These are phyloP conservation scores for Chymomyza costata DNA, from an alignment of 1,140 invertebrate genomes.

Conservation along the genomic window DNA sequence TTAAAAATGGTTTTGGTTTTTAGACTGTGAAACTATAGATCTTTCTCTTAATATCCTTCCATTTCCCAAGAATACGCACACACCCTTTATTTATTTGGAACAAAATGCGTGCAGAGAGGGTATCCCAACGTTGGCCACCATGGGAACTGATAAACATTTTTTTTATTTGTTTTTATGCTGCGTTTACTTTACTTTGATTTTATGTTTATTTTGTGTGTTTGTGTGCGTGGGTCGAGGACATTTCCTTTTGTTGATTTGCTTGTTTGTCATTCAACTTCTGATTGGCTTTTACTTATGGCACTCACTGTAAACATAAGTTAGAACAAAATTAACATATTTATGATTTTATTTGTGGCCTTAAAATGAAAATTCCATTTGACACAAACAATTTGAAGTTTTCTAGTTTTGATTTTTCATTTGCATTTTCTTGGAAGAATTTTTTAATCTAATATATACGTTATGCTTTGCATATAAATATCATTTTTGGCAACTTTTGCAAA, in stretches of 20 bases:
- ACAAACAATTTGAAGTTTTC: slow-evolving; percentile 13
- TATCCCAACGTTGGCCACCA: not conserved
- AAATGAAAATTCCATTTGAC: slow-evolving; percentile 34
- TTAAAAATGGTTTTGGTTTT: too few species aligned
- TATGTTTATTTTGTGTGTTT: slow-evolving; percentile 18
- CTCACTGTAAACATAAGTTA: not conserved
- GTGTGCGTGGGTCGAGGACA: slow-evolving; percentile 13
- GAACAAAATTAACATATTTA: slow-evolving; percentile 63
- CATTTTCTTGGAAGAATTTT: slow-evolving; percentile 37
- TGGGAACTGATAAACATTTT: slow-evolving; percentile 22
- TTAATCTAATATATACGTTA: slow-evolving; percentile 31
- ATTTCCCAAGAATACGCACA: too few species aligned
- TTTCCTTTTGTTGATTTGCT: slow-evolving; percentile 6
- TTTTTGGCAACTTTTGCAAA: not conserved
- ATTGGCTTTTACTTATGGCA: slow-evolving; percentile 49
- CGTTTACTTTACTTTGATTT: slow-evolving; percentile 44
- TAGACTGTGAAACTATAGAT: too few species aligned
- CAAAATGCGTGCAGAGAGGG: too few species aligned
- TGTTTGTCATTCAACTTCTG: slow-evolving; percentile 60
- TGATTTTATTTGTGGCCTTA: slow-evolving; percentile 44
- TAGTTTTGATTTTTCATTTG: not conserved
- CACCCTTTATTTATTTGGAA: too few species aligned
- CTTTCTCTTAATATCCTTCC: too few species aligned
- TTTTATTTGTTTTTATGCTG: slow-evolving; percentile 26
- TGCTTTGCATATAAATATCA: slow-evolving; percentile 47